These are phyloP conservation scores for Zaprionus vittiger DNA, from an alignment of 1,140 invertebrate genomes.

Conservation along the genomic window DNA sequence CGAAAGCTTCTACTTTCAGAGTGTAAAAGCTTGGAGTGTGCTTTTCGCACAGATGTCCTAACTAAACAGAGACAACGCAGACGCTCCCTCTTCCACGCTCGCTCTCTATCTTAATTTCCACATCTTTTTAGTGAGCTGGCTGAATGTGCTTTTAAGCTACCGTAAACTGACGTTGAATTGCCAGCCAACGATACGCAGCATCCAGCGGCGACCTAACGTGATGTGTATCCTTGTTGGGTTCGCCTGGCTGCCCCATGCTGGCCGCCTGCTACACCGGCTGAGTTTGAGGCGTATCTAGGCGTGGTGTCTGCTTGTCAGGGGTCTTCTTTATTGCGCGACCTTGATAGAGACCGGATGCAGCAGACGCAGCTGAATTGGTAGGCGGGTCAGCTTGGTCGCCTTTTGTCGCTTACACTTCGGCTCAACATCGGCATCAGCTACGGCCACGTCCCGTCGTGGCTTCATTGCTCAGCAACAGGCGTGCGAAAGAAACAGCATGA, in stretches of 20 bases:
- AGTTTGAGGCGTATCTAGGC: constrained; percentile 81
- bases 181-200: constrained; percentile 35
- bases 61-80: neutral
- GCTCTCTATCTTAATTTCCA: neutral
- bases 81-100: neutral
- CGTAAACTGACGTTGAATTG: constrained; percentile 41
- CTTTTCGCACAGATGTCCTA: neutral
- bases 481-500: constrained; percentile 24
- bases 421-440: neutral
- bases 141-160: constrained; percentile 26
- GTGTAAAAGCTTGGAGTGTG: neutral
- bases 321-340: constrained; percentile 21
- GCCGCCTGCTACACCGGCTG: constrained; percentile 61
- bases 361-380: constrained; percentile 31
- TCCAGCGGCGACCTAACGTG: constrained; percentile 22
- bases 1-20: neutral
- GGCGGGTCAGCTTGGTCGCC: constrained; percentile 45
- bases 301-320: constrained; percentile 56
- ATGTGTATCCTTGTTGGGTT: constrained; percentile 13
- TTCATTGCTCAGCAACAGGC: constrained; percentile 64
- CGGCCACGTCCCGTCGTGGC: constrained; percentile 7
- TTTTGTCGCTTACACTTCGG: constrained; percentile 24
- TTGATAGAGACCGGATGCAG: constrained; percentile 31
- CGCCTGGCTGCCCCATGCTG: constrained; percentile 30
- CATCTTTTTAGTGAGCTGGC: neutral